Evolutionary conservation across 2,113 vertebrate genomes (phyloP), one percentile per base, ranked within the genome.

Genomic region (Istiophorus platypterus): DNA sequence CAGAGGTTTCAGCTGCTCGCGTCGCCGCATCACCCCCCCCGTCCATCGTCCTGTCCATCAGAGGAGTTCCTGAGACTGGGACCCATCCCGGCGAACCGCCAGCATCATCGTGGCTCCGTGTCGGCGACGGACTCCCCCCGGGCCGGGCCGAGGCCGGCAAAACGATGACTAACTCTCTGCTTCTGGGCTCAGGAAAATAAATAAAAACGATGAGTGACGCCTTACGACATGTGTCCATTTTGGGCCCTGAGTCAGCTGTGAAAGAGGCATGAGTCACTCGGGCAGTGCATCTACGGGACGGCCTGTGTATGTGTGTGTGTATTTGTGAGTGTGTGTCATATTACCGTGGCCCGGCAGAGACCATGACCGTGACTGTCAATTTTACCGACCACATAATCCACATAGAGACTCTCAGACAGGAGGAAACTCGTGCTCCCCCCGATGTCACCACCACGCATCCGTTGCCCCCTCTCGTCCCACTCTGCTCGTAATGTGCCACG

Each of bases 121-220:
- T 59, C 20, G 83, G 51, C 75, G 12, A 79, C 29, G 26, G 2
- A 34, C 34, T 59, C 52, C 14, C 31, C 8, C 58, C 47, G 17
- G 47, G 17, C 31, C 6, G 3, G 31, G 31, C 86, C 57, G 70
- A 37, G 34, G 56, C 68, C 82, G 27, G 84, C 49, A 82, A 88
- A 76, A 3, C 7, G 24, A 26, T 81, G 91, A 89, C 73, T 65
- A 69, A 57, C 6, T 56, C 15, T 61, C 42, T 9, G 8, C 59
- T 47, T 83, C n/a, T 42, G 37, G 82, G 52, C 34, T 74, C n/a
- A n/a, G n/a, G n/a, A n/a, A n/a, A n/a, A n/a, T n/a, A n/a, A n/a
- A 57, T n/a, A 12, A 26, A 76, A 82, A 76, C 10, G 58, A 58
- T n/a, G 82, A 85, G 49, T 31, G 59, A 74, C 3, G 6, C 59